Evolutionary conservation across 1,140 invertebrate genomes (phyloP).

Genomic region (Nilaparvata lugens): DNA sequence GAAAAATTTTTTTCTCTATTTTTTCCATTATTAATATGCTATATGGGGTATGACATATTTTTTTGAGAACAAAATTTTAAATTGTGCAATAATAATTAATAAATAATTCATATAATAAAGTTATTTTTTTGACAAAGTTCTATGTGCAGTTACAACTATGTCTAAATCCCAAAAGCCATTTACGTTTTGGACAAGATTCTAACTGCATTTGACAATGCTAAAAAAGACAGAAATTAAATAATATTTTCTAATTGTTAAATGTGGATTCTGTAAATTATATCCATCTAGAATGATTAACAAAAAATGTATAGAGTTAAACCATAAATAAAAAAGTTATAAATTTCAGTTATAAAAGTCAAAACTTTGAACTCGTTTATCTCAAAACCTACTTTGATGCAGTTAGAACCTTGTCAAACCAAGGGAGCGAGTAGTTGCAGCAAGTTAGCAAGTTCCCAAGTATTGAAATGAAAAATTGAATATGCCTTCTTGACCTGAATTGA

Average conservation of each 20-base stretch:
- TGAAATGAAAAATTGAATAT: no score
- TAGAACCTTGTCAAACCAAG: background rate
- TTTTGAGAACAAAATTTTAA: background rate
- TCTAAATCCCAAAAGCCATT: background rate
- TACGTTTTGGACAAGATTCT: background rate
- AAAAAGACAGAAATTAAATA: background rate
- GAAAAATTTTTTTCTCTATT: no score
- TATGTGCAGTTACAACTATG: background rate
- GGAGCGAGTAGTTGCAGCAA: no score
- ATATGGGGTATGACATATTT: background rate
- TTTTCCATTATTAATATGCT: no score
- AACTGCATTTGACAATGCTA: background rate
- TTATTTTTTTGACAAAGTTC: background rate
- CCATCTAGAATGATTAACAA: no score
- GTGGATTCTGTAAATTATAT: background rate
- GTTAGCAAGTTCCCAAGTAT: no score
- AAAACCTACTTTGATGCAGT: background rate
- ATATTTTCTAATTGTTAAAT: background rate
- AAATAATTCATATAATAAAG: background rate
- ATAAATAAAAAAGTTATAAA: background rate
- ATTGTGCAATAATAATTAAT: background rate
- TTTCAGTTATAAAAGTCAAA: no score
- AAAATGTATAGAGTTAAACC: background rate
- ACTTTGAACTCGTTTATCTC: background rate
- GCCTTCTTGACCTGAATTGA: no score